Evolutionary conservation across 2,113 vertebrate genomes (phyloP).

Genomic region (Elachura formosa): DNA sequence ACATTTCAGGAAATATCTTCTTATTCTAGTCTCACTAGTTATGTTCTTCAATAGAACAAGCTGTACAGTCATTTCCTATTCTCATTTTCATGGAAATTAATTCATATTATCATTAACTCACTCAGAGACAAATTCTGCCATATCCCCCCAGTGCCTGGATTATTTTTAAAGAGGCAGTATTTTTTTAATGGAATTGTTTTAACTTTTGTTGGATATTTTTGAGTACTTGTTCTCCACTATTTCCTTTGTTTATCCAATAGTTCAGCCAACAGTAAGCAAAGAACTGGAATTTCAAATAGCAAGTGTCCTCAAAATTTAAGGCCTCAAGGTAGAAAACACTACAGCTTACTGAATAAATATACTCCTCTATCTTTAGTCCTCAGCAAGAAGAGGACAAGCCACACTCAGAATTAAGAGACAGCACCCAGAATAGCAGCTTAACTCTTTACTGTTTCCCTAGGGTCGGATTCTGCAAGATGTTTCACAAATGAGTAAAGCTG

Average conservation of each 20-base stretch:
- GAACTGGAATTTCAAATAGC: background rate
- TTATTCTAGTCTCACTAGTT: background rate
- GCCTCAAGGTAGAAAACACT: background rate
- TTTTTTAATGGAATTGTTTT: background rate
- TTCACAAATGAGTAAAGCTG: background rate
- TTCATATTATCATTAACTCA: background rate
- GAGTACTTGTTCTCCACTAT: background rate
- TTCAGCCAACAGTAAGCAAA: background rate
- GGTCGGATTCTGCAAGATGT: background rate
- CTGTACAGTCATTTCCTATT: background rate
- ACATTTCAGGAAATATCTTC: background rate
- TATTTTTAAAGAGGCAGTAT: background rate
- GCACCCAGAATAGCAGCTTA: background rate
- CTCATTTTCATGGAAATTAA: background rate
- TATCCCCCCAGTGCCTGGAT: background rate
- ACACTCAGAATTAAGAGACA: background rate
- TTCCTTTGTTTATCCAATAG: background rate
- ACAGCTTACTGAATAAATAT: background rate
- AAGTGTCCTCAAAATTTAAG: background rate
- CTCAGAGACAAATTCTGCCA: background rate
- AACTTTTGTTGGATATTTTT: background rate
- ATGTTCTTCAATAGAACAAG: background rate
- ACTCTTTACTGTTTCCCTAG: background rate
- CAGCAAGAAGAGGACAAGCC: background rate
- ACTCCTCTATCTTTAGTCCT: background rate